Percentiles rank a stretch among this genome's conserved stretches.
These are phyloP conservation scores for Himantopus leucocephalus DNA, from an alignment of 2,113 vertebrate species.

Conservation along the genomic window DNA sequence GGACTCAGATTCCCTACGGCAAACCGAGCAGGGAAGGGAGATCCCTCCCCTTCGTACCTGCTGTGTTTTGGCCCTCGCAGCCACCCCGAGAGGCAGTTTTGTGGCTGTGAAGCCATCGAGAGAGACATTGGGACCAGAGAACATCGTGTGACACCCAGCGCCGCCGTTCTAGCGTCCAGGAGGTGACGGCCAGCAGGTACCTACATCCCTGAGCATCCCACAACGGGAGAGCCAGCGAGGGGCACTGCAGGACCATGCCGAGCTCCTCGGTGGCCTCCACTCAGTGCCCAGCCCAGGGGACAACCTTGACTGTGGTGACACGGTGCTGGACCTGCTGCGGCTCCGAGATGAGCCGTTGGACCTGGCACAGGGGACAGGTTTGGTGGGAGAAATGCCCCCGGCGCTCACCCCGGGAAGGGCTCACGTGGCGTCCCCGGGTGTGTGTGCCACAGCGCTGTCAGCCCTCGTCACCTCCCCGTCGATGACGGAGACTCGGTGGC, in stretches of 20 bases:
- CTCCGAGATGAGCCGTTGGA: not conserved
- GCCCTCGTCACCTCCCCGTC: not conserved
- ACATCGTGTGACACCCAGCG: rapidly evolving
- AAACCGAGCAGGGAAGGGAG: not conserved
- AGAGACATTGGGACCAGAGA: rapidly evolving
- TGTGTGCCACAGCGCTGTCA: not conserved
- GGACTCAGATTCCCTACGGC: not conserved
- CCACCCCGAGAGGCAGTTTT: not conserved
- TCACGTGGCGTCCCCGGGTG: rapidly evolving
- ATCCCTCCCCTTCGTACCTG: not conserved
- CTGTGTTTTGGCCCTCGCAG: no score
- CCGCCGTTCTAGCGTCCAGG: rapidly evolving
- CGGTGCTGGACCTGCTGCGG: not conserved
- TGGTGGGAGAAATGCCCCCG: not conserved
- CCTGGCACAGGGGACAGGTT: rapidly evolving
- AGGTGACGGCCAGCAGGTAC: not conserved
- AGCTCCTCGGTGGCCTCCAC: not conserved
- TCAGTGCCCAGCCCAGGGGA: not conserved
- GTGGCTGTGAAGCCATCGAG: not conserved
- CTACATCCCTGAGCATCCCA: not conserved
- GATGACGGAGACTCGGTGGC: not conserved
- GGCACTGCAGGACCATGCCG: not conserved
- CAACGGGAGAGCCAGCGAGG: rapidly evolving
- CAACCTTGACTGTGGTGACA: not conserved
- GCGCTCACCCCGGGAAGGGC: not conserved